Evolutionary conservation across 2,888 invertebrate genomes (phyloP).

Genomic region (Mystacides longicornis): DNA sequence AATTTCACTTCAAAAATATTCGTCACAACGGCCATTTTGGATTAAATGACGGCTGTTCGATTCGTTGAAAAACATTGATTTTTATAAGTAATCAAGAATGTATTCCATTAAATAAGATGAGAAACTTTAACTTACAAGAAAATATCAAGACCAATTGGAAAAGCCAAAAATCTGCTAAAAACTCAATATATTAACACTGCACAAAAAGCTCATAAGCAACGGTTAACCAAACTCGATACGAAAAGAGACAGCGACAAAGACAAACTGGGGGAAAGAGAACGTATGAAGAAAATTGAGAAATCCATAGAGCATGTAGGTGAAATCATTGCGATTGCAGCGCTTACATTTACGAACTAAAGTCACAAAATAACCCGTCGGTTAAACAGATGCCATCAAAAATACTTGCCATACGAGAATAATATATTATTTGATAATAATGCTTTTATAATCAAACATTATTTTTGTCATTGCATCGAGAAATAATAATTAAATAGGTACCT

Average conservation of each 20-base stretch:
- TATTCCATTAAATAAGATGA: background rate
- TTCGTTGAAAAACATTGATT: background rate
- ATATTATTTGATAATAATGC: no score
- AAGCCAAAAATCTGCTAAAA: slow-evolving; percentile 15
- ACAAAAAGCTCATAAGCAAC: slow-evolving; percentile 27
- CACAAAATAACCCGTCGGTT: no score
- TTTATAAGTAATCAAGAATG: background rate
- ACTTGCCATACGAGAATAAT: no score
- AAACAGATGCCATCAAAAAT: no score
- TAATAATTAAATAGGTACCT: no score
- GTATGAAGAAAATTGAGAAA: background rate
- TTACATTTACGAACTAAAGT: no score
- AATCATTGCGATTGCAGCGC: background rate
- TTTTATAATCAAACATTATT: no score
- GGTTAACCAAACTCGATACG: slow-evolving; percentile 24
- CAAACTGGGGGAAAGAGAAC: background rate
- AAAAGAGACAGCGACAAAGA: slow-evolving; percentile 10
- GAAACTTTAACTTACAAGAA: slow-evolving; percentile 13
- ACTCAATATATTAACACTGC: slow-evolving; percentile 29
- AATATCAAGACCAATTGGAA: slow-evolving; percentile 6
- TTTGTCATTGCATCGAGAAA: no score
- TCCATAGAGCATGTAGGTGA: background rate
- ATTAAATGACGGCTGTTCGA: slow-evolving; percentile 22
- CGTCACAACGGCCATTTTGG: slow-evolving; percentile 25
- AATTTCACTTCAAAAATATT: slow-evolving; percentile 21